Conservation (phyloP, 2,113 vertebrate species). For the Vulpes ferrilata region DNA sequence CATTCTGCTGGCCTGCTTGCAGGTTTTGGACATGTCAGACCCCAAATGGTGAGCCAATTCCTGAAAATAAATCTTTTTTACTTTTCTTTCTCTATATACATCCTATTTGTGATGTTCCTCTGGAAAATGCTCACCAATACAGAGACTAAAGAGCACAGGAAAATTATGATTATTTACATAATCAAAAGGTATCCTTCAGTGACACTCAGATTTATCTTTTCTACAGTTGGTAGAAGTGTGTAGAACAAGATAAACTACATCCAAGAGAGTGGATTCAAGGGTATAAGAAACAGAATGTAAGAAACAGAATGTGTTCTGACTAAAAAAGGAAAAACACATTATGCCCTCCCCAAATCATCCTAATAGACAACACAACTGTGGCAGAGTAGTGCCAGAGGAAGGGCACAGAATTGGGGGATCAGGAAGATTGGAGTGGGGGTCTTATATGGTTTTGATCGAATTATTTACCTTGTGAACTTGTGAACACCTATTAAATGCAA, state of each 20-base stretch:
- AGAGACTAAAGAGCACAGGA: not conserved
- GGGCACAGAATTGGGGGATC: not conserved
- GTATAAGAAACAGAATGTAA: slow-evolving; percentile 25
- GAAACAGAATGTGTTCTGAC: slow-evolving; percentile 55
- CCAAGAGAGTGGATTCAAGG: slow-evolving; percentile 30
- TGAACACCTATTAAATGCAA: not conserved
- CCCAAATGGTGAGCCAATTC: not conserved
- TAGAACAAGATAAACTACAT: slow-evolving; percentile 28
- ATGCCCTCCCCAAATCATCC: slow-evolving; percentile 25
- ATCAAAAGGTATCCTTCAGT: not conserved
- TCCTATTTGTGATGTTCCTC: not conserved
- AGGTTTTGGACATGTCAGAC: not conserved
- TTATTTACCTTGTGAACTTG: slow-evolving; percentile 12
- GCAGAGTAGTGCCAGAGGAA: not conserved
- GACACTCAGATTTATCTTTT: slow-evolving; percentile 6
- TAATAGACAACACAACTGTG: slow-evolving; percentile 5
- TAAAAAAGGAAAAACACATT: slow-evolving; percentile 54
- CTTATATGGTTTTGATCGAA: not conserved
- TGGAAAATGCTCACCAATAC: not conserved
- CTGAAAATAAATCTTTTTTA: not conserved
- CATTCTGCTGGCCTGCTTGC: not conserved
- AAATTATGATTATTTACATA: slow-evolving; percentile 42
- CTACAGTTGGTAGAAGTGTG: not conserved
- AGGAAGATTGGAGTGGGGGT: not conserved
- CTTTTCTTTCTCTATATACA: not conserved